A percentile compares a stretch with the other conserved stretches of the same genome.
Evolutionary conservation across 2,113 vertebrate species (phyloP).

Genomic region (Corythornis cristatus): DNA sequence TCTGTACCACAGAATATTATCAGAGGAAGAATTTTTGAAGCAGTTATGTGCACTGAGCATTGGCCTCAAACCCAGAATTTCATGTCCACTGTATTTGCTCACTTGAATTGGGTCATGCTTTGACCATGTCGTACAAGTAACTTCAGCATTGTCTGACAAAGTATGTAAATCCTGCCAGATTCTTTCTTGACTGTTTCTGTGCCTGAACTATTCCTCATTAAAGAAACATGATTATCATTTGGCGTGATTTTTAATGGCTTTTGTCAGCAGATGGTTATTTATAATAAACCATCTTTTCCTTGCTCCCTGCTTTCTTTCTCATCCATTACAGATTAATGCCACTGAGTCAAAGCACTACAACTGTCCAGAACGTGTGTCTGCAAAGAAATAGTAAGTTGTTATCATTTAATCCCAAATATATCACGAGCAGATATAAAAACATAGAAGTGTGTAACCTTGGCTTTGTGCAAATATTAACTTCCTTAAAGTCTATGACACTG

Average conservation of each 20-base stretch:
- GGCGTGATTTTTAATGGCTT: not conserved
- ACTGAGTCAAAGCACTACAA: not conserved
- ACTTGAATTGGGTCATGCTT: not conserved
- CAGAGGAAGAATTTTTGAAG: not conserved
- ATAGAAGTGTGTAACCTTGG: not conserved
- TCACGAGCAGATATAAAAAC: not conserved
- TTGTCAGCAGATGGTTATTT: not conserved
- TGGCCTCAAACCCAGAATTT: not conserved
- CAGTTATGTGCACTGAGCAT: not conserved
- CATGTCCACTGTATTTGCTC: not conserved
- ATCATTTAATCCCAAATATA: not conserved
- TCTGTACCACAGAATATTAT: not conserved
- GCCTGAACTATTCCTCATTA: not conserved
- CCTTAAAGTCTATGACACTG: not conserved
- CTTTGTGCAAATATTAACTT: not conserved
- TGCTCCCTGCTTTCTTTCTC: not conserved
- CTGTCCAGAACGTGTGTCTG: not conserved
- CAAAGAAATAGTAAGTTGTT: not conserved
- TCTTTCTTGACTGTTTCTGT: not conserved
- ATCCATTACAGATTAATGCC: not conserved
- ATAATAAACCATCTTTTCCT: not conserved
- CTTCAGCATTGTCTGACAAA: not conserved
- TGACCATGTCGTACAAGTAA: not conserved
- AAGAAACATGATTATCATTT: not conserved
- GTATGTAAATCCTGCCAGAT: not conserved